A percentile compares a stretch with the other conserved stretches of the same genome.
These are phyloP conservation scores for Drosophila sechellia DNA, from an alignment of 1,140 invertebrate species.

Conservation along the genomic window DNA sequence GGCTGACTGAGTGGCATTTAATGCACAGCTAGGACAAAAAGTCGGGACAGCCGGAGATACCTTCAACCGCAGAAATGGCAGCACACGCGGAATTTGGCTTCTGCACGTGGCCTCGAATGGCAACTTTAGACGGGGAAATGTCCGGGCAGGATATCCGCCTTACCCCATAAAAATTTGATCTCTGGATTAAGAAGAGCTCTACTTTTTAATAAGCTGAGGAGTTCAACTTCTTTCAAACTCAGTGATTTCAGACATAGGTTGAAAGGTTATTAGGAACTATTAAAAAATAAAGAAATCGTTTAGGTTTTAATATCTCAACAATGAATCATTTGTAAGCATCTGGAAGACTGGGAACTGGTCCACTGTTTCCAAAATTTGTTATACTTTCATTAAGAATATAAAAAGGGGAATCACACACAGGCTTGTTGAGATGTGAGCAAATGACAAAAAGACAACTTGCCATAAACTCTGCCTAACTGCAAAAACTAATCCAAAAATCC, in stretches of 20 bases:
- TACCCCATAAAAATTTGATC: too few species aligned
- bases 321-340: too few species aligned
- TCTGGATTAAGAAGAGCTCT: background rate
- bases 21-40: constrained; percentile 51
- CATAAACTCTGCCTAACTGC: background rate
- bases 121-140: constrained; percentile 12
- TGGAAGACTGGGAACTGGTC: too few species aligned
- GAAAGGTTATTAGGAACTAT: too few species aligned
- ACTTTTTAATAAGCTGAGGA: background rate
- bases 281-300: too few species aligned
- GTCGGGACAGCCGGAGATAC: constrained; percentile 12
- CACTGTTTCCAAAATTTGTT: background rate
- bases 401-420: background rate
- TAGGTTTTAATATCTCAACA: too few species aligned
- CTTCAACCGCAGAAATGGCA: constrained; percentile 25
- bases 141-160: constrained; percentile 10
- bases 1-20: constrained; percentile 75
- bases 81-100: constrained; percentile 18
- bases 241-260: too few species aligned
- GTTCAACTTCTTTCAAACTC: too few species aligned
- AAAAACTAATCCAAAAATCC: constrained; percentile 18
- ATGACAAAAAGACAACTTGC: background rate
- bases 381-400: background rate
- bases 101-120: constrained; percentile 21
- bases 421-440: background rate